These are phyloP conservation scores for Gallinago media DNA, from an alignment of 2,113 vertebrate species.

Conservation along the genomic window DNA sequence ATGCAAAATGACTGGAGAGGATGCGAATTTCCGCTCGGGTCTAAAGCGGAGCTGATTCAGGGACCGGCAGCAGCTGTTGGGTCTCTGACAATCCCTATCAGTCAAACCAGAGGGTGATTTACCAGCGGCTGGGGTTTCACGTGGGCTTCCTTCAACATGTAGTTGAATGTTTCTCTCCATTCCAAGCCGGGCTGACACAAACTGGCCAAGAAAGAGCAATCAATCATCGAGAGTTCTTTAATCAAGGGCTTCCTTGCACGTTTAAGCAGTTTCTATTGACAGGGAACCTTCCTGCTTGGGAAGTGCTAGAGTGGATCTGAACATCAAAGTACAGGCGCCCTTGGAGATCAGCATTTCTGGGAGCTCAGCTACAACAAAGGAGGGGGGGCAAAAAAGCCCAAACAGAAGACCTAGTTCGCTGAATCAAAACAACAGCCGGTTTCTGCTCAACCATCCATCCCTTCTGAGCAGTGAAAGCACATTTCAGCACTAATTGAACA, in stretches of 20 bases:
- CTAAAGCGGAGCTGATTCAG: not conserved
- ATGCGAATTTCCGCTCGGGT: not conserved
- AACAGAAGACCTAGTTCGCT: not conserved
- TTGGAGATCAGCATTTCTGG: constrained; percentile 7
- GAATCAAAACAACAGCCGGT: not conserved
- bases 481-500: not conserved
- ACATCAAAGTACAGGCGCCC: not conserved
- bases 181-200: constrained; percentile 1
- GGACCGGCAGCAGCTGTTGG: not conserved
- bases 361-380: constrained; percentile 16
- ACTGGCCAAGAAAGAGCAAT: constrained; percentile 17
- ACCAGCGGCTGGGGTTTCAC: not conserved
- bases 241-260: not conserved
- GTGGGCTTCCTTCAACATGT: not conserved
- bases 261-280: constrained; percentile 17
- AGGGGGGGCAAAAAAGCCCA: not conserved
- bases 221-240: not conserved
- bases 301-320: not conserved
- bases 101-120: not conserved
- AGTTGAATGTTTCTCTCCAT: not conserved
- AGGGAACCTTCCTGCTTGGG: constrained; percentile 3
- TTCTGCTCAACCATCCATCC: not conserved
- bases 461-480: not conserved
- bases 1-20: not conserved
- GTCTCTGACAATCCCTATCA: not conserved